phyloP scores from a whole-genome alignment of 2,113 vertebrate genomes.

The Sorex fumeus region DNA sequence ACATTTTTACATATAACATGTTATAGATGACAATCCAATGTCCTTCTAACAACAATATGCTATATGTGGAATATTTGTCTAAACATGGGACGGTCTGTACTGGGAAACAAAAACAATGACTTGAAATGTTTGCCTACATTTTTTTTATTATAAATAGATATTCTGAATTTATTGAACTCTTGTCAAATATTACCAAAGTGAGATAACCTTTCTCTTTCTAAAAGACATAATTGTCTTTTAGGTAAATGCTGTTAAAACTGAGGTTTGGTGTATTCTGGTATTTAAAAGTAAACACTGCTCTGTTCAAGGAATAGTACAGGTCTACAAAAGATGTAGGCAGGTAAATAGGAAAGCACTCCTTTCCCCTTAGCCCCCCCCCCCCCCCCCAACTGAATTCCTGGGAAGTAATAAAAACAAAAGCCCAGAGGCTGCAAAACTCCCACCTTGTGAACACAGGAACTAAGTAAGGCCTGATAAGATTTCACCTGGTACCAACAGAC shows the following conservation, averaged over 20 bases:
- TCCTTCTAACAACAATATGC: neutral
- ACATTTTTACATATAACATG: neutral
- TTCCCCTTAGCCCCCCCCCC: no score
- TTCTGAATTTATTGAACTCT: constrained; percentile 14
- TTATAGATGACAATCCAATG: neutral
- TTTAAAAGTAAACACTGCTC: neutral
- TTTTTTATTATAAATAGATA: neutral
- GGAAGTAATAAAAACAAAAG: no score
- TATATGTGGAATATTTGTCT: neutral
- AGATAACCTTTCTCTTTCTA: neutral
- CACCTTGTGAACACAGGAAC: no score
- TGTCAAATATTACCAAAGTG: constrained; percentile 45
- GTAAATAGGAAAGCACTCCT: no score
- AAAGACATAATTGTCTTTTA: neutral
- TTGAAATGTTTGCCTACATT: constrained; percentile 2
- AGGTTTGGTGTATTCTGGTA: neutral
- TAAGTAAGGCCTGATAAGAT: no score
- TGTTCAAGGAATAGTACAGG: no score
- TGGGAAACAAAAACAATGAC: neutral
- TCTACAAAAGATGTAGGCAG: no score
- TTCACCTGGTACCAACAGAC: no score
- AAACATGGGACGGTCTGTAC: neutral
- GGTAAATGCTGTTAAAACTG: neutral
- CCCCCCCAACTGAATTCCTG: no score
- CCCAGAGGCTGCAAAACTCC: no score